Conservation (phyloP, 2,113 vertebrate genomes). For the Brachypteracias leptosomus region DNA sequence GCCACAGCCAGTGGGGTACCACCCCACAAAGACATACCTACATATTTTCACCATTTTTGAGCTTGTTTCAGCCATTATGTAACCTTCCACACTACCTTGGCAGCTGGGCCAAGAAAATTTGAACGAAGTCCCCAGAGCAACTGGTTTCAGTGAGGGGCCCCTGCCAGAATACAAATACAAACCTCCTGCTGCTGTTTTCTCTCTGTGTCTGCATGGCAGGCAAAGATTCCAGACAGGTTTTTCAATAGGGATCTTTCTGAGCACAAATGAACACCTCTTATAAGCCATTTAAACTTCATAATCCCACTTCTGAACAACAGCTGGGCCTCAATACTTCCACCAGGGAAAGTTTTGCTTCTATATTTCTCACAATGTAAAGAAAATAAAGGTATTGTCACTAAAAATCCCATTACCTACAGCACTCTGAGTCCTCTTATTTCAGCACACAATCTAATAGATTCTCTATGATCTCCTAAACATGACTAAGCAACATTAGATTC, state of each 20-base stretch:
- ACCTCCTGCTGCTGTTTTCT: constrained; percentile 54
- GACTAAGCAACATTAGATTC: not conserved
- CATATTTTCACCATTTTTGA: constrained; percentile 53
- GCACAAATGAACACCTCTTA: constrained; percentile 1
- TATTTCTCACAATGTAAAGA: not conserved
- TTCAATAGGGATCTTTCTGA: not conserved
- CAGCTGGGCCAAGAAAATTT: constrained; percentile 49
- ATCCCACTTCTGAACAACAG: not conserved
- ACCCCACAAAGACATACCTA: constrained; percentile 24
- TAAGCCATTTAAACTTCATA: not conserved
- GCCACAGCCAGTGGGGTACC: not conserved
- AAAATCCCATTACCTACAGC: not conserved
- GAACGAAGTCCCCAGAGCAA: constrained; percentile 58
- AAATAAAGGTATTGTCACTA: not conserved
- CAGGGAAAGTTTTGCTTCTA: not conserved
- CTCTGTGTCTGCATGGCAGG: constrained; percentile 28
- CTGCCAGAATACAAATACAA: constrained; percentile 67
- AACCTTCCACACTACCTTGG: constrained; percentile 59
- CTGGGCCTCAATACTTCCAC: not conserved
- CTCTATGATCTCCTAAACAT: not conserved
- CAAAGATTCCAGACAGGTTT: constrained; percentile 10
- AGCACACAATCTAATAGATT: not conserved
- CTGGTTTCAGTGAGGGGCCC: constrained; percentile 41
- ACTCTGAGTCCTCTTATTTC: not conserved
- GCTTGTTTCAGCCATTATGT: constrained; percentile 55